A percentile compares a stretch with the other conserved stretches of the same genome.
Conservation (phyloP, 92 coral and sea anemone genomes). For the Metridium senile region DNA sequence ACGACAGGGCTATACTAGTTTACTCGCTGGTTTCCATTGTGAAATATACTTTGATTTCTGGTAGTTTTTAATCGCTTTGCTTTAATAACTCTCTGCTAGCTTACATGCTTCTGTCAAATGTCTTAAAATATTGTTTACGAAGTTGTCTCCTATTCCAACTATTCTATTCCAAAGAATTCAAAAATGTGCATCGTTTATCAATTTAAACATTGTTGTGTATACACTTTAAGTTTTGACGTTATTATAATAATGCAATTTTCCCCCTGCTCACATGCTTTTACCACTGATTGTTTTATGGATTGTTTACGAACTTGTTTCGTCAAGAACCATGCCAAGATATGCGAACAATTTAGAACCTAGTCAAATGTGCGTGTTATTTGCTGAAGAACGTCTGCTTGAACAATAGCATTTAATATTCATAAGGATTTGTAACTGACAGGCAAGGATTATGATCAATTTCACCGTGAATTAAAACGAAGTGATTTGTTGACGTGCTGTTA, state of each 20-base stretch:
- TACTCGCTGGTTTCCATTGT: no score
- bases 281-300: neutral
- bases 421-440: conserved; percentile 42
- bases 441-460: conserved; percentile 54
- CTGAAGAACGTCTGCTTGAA: conserved; percentile 8
- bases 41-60: no score
- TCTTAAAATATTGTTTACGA: no score
- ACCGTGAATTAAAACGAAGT: conserved; percentile 51
- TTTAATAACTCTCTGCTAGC: no score
- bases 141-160: no score
- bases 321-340: conserved; percentile 11
- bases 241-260: no score
- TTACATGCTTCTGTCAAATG: no score
- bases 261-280: neutral
- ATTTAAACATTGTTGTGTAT: neutral
- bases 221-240: neutral
- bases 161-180: no score
- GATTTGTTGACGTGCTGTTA: conserved; percentile 81
- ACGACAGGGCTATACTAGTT: no score
- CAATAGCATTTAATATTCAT: conserved; percentile 29
- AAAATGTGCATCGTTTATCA: no score
- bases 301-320: conserved; percentile 1
- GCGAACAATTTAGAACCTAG: conserved; percentile 25
- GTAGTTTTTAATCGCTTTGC: no score
- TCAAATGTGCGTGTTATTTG: conserved; percentile 20